phyloP scores from a whole-genome alignment of 2,113 vertebrate genomes.

The Nettapus auritus region DNA sequence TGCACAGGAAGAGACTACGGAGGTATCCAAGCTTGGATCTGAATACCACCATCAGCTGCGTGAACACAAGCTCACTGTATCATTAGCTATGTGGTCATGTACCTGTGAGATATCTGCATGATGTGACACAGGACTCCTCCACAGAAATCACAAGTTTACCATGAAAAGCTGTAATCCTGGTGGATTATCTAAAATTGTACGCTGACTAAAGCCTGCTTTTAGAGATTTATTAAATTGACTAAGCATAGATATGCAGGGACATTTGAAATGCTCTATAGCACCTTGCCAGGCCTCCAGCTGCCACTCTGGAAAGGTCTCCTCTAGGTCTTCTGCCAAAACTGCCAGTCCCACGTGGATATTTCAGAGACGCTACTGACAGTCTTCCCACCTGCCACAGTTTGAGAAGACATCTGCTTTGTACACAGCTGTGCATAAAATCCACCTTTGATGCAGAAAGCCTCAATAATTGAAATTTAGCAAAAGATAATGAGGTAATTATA shows the following conservation, averaged over 20 bases:
- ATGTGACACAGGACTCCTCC: background rate
- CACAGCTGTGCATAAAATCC: conserved; percentile 12
- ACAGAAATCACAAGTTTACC: background rate
- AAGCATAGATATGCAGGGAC: background rate
- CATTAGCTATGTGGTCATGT: background rate
- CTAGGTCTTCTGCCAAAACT: background rate
- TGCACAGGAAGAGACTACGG: background rate
- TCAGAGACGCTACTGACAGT: background rate
- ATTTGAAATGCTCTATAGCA: background rate
- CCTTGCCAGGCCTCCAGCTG: background rate
- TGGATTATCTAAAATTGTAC: background rate
- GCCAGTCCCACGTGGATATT: background rate
- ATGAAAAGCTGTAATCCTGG: background rate
- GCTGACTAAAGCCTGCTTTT: background rate
- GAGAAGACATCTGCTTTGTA: background rate
- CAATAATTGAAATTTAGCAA: background rate
- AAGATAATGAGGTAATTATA: background rate
- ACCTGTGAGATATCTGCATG: background rate
- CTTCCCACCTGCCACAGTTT: background rate
- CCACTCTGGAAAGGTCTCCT: background rate
- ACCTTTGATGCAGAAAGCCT: background rate
- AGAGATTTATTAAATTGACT: background rate
- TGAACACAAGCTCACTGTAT: background rate
- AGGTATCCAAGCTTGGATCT: background rate
- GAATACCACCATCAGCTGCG: background rate